Evolutionary conservation across 2,888 invertebrate genomes (phyloP), one percentile per base, ranked within the genome.

Genomic region (Anarsia innoxiella): DNA sequence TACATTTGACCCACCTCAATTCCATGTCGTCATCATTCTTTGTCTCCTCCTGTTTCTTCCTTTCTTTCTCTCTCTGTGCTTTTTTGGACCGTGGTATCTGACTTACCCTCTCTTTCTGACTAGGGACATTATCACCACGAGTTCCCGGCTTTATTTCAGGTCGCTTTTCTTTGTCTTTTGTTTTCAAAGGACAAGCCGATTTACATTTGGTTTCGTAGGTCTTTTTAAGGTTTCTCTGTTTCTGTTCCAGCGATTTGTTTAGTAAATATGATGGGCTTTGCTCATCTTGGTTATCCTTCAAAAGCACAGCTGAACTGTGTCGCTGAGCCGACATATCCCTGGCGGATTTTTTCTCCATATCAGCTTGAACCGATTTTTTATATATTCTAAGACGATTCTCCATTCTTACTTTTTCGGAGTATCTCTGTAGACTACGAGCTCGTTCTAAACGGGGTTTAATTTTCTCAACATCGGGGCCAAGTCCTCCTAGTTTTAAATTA

Each of bases 371-470:
- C 0, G 67, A 59, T 34, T 66, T 75, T 48, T 78, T 83, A 40
- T 84, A 84, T 44, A 84, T 80, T 54, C 57, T 74, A 2, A 82
- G 51, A 12, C 80, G 62, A 44, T 84, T 84, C 54, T 78, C 80
- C 75, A 79, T 80, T 48, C 84, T 65, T 0, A 84, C 77, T 44
- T 72, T 80, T 54, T 84, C 84, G 1, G 84, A 84, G 53, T 84
- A 84, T 46, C 84, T 69, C 53, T 84, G 84, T 14, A 84, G 63
- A 36, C 84, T 82, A 46, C 77, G 64, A 31, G 84, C 83, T 62
- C 84, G 66, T 49, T 83, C 82, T 26, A 83, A 46, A 40, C 80
- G 66, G 11, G 84, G 84, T 46, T 67, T 77, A 9, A 83, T 79
- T 30, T 64, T 67, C 45, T 82, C 79, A 39, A 76, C 47, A 40